These are phyloP conservation scores for Ophiodon elongatus DNA, from an alignment of 2,113 vertebrate species.

Conservation along the genomic window DNA sequence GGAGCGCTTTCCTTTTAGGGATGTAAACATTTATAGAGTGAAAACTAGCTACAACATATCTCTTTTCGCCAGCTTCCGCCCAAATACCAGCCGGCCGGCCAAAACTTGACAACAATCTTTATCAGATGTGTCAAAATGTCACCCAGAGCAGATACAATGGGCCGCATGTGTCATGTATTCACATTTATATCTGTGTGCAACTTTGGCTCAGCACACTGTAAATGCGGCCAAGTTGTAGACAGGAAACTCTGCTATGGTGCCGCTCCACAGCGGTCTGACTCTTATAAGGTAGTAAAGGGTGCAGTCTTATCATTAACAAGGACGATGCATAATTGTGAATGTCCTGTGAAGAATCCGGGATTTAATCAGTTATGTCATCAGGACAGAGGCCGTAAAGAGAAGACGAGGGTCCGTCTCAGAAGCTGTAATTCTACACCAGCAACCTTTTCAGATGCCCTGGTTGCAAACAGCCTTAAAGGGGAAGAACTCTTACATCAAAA, in stretches of 20 bases:
- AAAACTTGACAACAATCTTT: background rate
- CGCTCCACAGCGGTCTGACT: background rate
- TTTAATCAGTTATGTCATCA: conserved; percentile 40
- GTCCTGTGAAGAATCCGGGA: conserved; percentile 8
- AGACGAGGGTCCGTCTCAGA: background rate
- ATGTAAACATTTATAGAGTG: background rate
- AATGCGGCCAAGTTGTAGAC: background rate
- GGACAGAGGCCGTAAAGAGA: conserved; percentile 9
- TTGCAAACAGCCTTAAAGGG: background rate
- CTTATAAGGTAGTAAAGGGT: background rate
- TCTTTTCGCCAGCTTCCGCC: background rate
- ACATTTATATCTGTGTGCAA: background rate
- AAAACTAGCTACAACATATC: background rate
- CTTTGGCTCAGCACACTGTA: background rate
- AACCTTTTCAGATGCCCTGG: background rate
- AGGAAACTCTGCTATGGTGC: conserved; percentile 10
- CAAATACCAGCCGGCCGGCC: background rate
- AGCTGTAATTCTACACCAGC: conserved; percentile 3
- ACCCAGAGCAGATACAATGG: background rate
- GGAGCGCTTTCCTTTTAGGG: background rate
- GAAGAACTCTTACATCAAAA: background rate
- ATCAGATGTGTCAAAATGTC: background rate
- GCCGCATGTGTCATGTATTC: background rate
- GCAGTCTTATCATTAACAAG: background rate
- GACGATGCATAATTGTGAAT: background rate